Evolutionary conservation across 2,113 vertebrate species (phyloP), one percentile per base, ranked within the genome.

Genomic region (Peromyscus leucopus): DNA sequence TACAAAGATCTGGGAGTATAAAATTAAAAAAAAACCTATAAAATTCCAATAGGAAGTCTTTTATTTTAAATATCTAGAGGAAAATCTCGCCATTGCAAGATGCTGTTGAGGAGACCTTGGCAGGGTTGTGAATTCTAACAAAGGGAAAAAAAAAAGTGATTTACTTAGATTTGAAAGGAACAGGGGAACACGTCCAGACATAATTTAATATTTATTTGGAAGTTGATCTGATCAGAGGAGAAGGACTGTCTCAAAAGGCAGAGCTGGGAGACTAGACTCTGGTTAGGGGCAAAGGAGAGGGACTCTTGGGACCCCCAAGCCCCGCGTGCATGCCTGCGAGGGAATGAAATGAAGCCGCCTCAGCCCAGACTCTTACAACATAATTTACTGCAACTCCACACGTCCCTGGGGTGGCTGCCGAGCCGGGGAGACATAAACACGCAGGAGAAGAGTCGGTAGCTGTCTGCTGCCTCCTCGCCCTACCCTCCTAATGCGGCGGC

Each of bases 121-220:
- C 9, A 69, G 72, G 51, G 59, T 76, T 75, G 51, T 87, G 94
- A 93, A 75, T 88, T 89, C 80, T 74, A 63, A 91, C 78, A 95
- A 69, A 75, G 76, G 74, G 59, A 76, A 71, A 55, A 51, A 59
- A 89, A 39, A 59, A 89, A 39, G 15, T 31, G 59, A 71, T 90
- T 80, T 78, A 51, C 80, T 93, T 42, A 63, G 88, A 88, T 95
- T 80, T 85, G 63, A 96, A 96, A 95, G 84, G 75, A 87, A 74
- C 24, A 72, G 42, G 36, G 65, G 88, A 89, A 92, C 36, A 39
- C 12, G 63, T 79, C 80, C 85, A 97, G 91, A 76, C 51, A 55
- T 46, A 74, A 92, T 94, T 92, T 92, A 97, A 95, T 97, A 95
- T 94, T 94, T 91, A 90, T 92, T 95, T 93, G 85, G 90, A 93